Percentiles rank a stretch among this genome's conserved stretches.
phyloP scores from a whole-genome alignment of 1,140 invertebrate genomes.

The Elysia chlorotica region DNA sequence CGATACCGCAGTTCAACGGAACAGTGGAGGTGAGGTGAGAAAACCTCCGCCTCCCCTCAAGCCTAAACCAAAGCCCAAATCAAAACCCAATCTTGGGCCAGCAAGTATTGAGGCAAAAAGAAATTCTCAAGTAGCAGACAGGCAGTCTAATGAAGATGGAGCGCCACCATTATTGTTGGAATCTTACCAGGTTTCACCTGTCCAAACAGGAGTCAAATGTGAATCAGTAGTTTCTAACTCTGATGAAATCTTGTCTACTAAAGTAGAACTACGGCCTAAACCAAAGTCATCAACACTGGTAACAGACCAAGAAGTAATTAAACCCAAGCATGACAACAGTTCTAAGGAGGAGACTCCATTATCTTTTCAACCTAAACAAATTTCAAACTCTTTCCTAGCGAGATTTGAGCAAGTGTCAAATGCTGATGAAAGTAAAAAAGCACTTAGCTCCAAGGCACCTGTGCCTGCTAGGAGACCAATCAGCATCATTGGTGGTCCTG shows the following conservation, averaged over 20 bases:
- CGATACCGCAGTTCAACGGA: too few relatives aligned
- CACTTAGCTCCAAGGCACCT: not conserved
- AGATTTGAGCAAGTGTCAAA: not conserved
- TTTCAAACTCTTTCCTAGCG: not conserved
- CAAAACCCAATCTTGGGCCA: too few relatives aligned
- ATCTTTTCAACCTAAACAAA: not conserved
- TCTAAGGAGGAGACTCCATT: not conserved
- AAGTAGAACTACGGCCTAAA: not conserved
- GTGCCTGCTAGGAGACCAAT: constrained; percentile 1
- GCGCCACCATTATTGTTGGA: too few relatives aligned
- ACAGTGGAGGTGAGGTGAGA: too few relatives aligned
- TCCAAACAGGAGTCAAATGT: too few relatives aligned
- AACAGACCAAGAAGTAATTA: not conserved
- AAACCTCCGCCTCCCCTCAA: not conserved
- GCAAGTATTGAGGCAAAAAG: too few relatives aligned
- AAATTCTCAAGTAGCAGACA: too few relatives aligned
- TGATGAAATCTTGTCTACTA: too few relatives aligned
- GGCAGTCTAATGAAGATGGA: too few relatives aligned
- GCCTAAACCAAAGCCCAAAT: not conserved
- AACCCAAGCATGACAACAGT: not conserved
- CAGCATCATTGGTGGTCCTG: not conserved
- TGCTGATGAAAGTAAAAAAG: not conserved
- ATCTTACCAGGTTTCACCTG: too few relatives aligned
- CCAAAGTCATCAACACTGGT: not conserved
- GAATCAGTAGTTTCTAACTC: too few relatives aligned